Conservation (phyloP, 2,113 vertebrate genomes). For the Chamaetylas fuelleborni region DNA sequence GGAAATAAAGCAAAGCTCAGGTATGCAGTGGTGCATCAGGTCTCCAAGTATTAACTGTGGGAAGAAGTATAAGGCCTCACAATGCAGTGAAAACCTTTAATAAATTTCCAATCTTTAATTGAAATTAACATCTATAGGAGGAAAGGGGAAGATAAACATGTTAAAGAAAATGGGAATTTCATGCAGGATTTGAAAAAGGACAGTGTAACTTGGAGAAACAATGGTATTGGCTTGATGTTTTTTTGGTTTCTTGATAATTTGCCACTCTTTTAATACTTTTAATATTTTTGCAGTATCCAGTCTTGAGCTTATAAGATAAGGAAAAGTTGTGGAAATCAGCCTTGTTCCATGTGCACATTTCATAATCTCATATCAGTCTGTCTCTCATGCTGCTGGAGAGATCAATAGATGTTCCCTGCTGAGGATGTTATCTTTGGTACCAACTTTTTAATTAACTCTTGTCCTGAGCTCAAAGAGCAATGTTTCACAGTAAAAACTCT, state of each 20-base stretch:
- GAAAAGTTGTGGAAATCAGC: constrained; percentile 6
- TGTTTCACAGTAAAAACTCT: constrained; percentile 49
- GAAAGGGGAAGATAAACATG: background rate
- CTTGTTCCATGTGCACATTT: background rate
- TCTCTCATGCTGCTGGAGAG: background rate
- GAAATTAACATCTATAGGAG: background rate
- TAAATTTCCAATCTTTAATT: background rate
- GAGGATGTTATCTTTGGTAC: constrained; percentile 53
- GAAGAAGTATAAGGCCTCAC: background rate
- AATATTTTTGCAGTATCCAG: background rate
- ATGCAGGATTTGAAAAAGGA: background rate
- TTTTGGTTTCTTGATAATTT: background rate
- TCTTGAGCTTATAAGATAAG: background rate
- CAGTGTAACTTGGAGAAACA: background rate
- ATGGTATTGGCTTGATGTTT: background rate
- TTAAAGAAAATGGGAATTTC: background rate
- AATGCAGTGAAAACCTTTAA: background rate
- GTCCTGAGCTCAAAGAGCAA: constrained; percentile 51
- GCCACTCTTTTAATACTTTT: background rate
- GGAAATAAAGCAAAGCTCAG: background rate
- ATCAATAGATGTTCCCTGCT: constrained; percentile 47
- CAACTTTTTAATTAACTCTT: constrained; percentile 68
- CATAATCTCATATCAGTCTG: background rate
- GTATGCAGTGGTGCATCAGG: background rate
- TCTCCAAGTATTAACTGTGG: background rate